Base-by-base conservation (phyloP, 2,797 vertebrate species). In the Mycteria americana region DNA sequence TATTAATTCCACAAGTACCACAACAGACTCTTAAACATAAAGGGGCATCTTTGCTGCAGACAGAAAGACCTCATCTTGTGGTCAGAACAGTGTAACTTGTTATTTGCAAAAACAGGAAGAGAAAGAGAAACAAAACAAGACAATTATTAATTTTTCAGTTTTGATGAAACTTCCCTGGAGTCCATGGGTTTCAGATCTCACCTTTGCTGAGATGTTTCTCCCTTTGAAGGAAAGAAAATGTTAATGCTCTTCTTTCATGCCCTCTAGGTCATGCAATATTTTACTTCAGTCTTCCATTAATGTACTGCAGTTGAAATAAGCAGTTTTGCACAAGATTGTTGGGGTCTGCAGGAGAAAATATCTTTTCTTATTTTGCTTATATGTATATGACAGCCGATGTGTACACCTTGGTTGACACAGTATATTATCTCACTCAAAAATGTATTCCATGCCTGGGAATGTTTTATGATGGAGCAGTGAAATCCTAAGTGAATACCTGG, bases 401-500 rank as follows among this genome's bases (percentile, higher is more conserved):
- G 18, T 68, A 82, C 17, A 67, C 21, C 53, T 79, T 77, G 65
- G 41, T 92, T 75, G 76, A n/a, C 18, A 94, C 19, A 87, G 69
- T 68, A 68, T 30, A 93, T 60, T 88, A 50, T 33, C 56, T 94
- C 67, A 90, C 51, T 88, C 57, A 97, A 95, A 97, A 97, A 84
- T 39, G 18, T 62, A 84, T 82, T 96, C 80, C 45, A 46, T 59
- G 59, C 37, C 59, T 67, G 57, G 37, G 31, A 95, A 93, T 80
- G 23, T 75, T 97, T 97, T 73, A 93, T 72, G 91, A 88, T 12
- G 30, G 67, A 96, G 87, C 33, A 94, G 45, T 45, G 81, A 97
- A 97, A 96, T 94, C 33, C 56, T 95, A 96, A 94, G 60, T 82
- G 82, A 94, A 85, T 91, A 93, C 63, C 74, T 96, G 84, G 84